phyloP scores from a whole-genome alignment of 2,113 vertebrate genomes.

The Scartelaos histophorus region DNA sequence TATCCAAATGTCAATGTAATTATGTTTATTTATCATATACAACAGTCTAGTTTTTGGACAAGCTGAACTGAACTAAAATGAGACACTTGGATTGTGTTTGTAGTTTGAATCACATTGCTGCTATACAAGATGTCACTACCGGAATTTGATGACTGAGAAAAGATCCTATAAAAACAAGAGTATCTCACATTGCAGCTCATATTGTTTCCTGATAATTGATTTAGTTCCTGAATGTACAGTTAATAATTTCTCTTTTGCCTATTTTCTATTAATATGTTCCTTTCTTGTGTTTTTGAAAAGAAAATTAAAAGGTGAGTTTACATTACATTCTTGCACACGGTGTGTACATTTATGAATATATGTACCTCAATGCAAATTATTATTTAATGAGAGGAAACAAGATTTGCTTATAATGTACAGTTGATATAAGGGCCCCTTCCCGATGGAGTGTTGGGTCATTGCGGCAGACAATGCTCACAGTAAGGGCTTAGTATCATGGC shows the following conservation, averaged over 20 bases:
- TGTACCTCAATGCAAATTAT: not conserved
- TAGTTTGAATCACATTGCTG: not conserved
- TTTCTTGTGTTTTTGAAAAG: slow-evolving; percentile 48
- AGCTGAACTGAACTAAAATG: not conserved
- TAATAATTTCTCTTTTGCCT: slow-evolving; percentile 32
- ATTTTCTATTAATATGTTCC: slow-evolving; percentile 47
- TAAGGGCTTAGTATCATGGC: too few relatives aligned
- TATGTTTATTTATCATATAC: too few relatives aligned
- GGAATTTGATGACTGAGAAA: not conserved
- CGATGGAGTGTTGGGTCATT: not conserved
- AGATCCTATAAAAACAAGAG: not conserved
- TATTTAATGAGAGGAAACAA: too few relatives aligned
- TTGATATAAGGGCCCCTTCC: not conserved
- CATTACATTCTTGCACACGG: not conserved
- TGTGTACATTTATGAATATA: not conserved
- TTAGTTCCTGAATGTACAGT: slow-evolving; percentile 15
- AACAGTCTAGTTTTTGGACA: not conserved
- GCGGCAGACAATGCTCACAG: too few relatives aligned
- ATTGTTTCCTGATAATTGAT: slow-evolving; percentile 3
- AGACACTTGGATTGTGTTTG: not conserved
- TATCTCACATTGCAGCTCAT: not conserved
- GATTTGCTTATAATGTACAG: too few relatives aligned
- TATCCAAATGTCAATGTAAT: too few relatives aligned
- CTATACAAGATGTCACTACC: not conserved
- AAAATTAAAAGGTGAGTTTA: slow-evolving; percentile 55